phyloP scores from a whole-genome alignment of 1,140 invertebrate genomes.

The Contarinia nasturtii region DNA sequence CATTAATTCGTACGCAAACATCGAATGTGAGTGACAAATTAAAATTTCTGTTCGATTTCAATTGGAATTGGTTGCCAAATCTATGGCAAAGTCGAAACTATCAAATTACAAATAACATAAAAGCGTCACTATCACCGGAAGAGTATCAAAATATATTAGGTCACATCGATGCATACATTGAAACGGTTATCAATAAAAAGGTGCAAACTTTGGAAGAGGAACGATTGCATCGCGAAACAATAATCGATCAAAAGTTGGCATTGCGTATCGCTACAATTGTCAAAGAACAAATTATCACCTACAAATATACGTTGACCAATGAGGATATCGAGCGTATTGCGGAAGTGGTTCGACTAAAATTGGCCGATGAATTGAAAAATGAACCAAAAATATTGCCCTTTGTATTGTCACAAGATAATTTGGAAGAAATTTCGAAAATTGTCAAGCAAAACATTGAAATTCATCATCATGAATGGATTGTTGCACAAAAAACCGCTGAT shows the following conservation, averaged over 20 bases:
- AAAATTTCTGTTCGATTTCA: too few relatives aligned
- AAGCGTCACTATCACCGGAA: slow-evolving; percentile 14
- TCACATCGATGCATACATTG: slow-evolving; percentile 20
- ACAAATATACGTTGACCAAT: background rate
- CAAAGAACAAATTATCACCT: background rate
- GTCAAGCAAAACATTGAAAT: slow-evolving; percentile 12
- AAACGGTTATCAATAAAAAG: slow-evolving; percentile 16
- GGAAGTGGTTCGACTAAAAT: background rate
- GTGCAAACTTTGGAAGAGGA: slow-evolving; percentile 9
- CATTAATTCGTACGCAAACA: too few relatives aligned
- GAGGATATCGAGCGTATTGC: slow-evolving; percentile 1
- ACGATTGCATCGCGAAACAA: background rate
- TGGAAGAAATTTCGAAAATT: slow-evolving; percentile 19
- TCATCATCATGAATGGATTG: background rate
- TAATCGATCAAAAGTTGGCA: background rate
- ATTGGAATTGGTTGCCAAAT: background rate
- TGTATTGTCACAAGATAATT: slow-evolving; percentile 16
- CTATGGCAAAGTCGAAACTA: background rate
- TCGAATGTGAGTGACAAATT: too few relatives aligned
- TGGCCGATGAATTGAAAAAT: background rate
- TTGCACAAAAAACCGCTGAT: slow-evolving; percentile 9
- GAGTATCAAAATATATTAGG: slow-evolving; percentile 21
- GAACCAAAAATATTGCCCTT: background rate
- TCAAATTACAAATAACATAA: slow-evolving; percentile 7
- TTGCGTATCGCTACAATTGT: background rate